Conservation (phyloP, 2,113 vertebrate species). For the Bos taurus region DNA sequence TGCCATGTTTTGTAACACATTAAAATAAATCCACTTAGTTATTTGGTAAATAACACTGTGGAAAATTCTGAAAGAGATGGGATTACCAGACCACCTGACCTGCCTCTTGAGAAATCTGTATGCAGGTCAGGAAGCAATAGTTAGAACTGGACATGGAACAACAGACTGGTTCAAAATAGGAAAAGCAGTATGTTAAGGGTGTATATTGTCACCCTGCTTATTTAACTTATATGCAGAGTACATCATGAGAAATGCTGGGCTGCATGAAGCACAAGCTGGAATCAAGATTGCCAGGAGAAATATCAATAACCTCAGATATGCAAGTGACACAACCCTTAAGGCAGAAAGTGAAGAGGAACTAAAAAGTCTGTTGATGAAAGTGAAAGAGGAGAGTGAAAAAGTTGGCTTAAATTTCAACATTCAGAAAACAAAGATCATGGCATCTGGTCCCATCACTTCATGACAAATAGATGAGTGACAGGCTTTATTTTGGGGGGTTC, state of each 20-base stretch:
- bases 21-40: background rate
- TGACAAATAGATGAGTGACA: background rate
- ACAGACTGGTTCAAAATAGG: background rate
- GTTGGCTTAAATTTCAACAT: background rate
- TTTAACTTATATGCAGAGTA: background rate
- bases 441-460: background rate
- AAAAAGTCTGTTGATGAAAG: background rate
- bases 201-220: background rate
- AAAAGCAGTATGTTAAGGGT: background rate
- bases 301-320: background rate
- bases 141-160: background rate
- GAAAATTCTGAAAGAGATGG: background rate
- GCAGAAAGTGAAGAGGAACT: background rate
- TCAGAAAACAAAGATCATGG: background rate
- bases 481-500: background rate
- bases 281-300: background rate
- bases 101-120: background rate
- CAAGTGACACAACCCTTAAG: background rate
- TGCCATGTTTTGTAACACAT: background rate
- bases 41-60: background rate
- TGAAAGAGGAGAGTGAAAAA: background rate
- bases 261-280: background rate
- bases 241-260: accelerated
- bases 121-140: background rate
- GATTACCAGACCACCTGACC: background rate